Evolutionary conservation across 30 jellyfish, hydroid and myxozoan genomes (phyloP).

Genomic region (Hydractinia echinata): DNA sequence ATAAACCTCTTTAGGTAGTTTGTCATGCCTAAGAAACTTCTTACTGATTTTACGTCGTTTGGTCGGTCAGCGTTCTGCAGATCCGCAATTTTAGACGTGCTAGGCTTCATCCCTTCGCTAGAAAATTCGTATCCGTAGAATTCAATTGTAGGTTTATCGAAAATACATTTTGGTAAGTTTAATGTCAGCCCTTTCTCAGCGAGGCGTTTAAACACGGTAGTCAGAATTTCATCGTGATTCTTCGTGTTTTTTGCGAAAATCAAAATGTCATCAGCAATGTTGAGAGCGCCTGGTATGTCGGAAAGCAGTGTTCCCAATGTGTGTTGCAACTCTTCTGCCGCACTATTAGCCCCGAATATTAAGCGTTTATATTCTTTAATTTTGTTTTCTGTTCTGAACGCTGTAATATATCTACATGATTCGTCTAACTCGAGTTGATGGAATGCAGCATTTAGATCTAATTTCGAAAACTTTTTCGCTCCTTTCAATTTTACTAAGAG

Average conservation of each 20-base stretch:
- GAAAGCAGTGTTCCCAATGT: background rate
- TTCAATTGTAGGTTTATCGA: background rate
- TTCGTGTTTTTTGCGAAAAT: background rate
- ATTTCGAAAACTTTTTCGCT: background rate
- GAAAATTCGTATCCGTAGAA: background rate
- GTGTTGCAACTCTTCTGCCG: constrained; percentile 8
- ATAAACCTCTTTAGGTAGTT: too few species aligned
- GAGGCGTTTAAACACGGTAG: background rate
- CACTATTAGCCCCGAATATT: background rate
- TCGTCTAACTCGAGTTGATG: constrained; percentile 7
- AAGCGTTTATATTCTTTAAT: background rate
- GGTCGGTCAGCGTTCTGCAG: too few species aligned
- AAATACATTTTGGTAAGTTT: background rate
- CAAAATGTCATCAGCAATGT: background rate
- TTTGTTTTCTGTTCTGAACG: background rate
- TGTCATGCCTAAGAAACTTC: too few species aligned
- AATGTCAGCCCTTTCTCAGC: background rate
- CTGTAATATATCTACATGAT: background rate
- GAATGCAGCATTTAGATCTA: constrained; percentile 7
- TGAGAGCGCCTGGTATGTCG: background rate
- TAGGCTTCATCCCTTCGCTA: background rate
- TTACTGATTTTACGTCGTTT: too few species aligned
- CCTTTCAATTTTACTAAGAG: constrained; percentile 3
- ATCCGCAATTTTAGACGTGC: too few species aligned
- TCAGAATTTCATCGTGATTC: background rate